A percentile compares a stretch with the other conserved stretches of the same genome.
These are phyloP conservation scores for Rhabdomys pumilio DNA, from an alignment of 2,797 vertebrate species.

Conservation along the genomic window DNA sequence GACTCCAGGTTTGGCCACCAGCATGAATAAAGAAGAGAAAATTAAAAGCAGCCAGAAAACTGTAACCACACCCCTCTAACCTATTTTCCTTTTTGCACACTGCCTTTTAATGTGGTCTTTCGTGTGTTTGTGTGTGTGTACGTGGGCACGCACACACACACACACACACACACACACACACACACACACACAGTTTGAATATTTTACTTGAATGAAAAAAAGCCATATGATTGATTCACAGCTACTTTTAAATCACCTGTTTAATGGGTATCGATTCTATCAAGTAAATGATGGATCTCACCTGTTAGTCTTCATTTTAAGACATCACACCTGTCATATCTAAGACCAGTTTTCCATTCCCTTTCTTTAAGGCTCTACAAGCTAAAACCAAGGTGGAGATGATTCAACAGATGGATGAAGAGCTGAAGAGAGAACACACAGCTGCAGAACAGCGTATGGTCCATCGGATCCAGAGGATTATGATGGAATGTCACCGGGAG, in stretches of 20 bases:
- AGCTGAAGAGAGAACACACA: conserved; percentile 82
- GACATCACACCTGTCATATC: conserved; percentile 12
- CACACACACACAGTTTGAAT: background rate
- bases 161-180: too few relatives aligned
- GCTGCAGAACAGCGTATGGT: conserved; percentile 86
- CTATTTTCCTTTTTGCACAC: conserved; percentile 40
- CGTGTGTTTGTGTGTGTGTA: background rate
- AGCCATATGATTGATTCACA: background rate
- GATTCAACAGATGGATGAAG: conserved; percentile 76
- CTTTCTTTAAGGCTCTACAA: conserved; percentile 80
- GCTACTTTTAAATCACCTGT: conserved; percentile 28
- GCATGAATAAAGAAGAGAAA: background rate
- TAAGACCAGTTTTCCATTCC: conserved; percentile 68
- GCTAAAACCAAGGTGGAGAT: conserved; percentile 78
- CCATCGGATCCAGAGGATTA: conserved; percentile 84
- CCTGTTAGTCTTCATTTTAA: background rate
- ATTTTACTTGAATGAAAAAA: conserved; percentile 14
- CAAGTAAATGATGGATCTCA: background rate
- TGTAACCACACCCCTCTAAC: background rate
- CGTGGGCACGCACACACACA: background rate
- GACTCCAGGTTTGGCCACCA: background rate
- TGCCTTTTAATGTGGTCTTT: conserved; percentile 13
- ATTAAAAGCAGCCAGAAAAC: background rate
- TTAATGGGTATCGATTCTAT: background rate
- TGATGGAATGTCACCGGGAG: conserved; percentile 84